Evolutionary conservation across 2,888 invertebrate species (phyloP).

Genomic region (Trissoscelio sp.): DNA sequence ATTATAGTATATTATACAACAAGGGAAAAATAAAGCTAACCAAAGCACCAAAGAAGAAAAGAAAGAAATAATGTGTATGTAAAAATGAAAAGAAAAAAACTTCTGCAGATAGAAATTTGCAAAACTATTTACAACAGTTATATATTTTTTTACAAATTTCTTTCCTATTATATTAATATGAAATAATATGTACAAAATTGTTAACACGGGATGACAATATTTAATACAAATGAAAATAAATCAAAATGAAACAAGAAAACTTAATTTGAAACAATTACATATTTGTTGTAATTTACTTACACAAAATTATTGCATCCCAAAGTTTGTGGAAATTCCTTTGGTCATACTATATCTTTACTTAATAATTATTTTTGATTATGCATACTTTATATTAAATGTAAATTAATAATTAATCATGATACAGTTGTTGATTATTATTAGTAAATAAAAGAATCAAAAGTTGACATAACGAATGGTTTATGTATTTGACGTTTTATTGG

Average conservation of each 20-base stretch:
- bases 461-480: slow-evolving; percentile 54
- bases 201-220: slow-evolving; percentile 12
- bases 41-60: slow-evolving; percentile 31
- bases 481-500: slow-evolving; percentile 69
- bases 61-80: background rate
- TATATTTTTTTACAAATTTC: slow-evolving; percentile 9
- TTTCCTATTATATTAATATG: background rate
- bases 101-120: background rate
- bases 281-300: slow-evolving; percentile 53
- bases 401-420: background rate
- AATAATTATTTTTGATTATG: background rate
- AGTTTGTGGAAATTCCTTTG: slow-evolving; percentile 28
- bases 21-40: slow-evolving; percentile 9
- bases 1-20: no score
- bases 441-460: slow-evolving; percentile 50
- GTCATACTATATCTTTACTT: background rate
- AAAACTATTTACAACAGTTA: slow-evolving; percentile 37
- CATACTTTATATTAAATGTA: background rate
- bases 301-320: slow-evolving; percentile 35
- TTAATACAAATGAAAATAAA: slow-evolving; percentile 8
- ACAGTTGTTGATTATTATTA: slow-evolving; percentile 4
- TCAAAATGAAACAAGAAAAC: slow-evolving; percentile 21
- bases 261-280: background rate
- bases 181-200: slow-evolving; percentile 26
- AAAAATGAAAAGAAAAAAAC: slow-evolving; percentile 1